Percentiles rank a stretch among this genome's conserved stretches.
These are phyloP conservation scores for Hyperoplus lanceolatus DNA, from an alignment of 2,797 vertebrate species.

Conservation along the genomic window DNA sequence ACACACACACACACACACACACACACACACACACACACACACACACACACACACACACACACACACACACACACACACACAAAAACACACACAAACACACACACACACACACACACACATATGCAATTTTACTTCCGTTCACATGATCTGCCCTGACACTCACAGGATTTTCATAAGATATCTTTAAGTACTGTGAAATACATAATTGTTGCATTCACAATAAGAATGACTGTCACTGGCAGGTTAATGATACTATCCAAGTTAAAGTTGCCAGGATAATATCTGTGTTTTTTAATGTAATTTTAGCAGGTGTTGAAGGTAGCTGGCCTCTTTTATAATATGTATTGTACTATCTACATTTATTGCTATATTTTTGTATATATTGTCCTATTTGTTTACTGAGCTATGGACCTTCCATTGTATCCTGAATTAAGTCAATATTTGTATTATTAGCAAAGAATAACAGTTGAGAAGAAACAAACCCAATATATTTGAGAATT, in stretches of 20 bases:
- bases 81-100: constrained; percentile 19
- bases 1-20: constrained; percentile 29
- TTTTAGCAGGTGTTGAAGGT: neutral
- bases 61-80: constrained; percentile 24
- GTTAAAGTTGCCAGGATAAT: neutral
- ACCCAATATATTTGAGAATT: neutral
- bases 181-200: neutral
- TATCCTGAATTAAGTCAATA: no score
- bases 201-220: constrained; percentile 3
- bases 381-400: no score
- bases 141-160: neutral
- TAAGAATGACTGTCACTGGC: neutral
- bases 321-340: no score
- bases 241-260: neutral
- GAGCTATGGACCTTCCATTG: no score
- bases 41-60: constrained; percentile 24
- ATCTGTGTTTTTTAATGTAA: neutral
- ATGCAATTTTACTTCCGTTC: constrained; percentile 33
- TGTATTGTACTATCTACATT: no score
- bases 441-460: neutral
- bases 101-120: constrained; percentile 28
- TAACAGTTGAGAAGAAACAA: neutral
- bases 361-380: no score
- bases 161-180: neutral
- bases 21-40: neutral